These are phyloP conservation scores for Chrysomela aeneicollis DNA, from an alignment of 2,888 invertebrate species.

Conservation along the genomic window DNA sequence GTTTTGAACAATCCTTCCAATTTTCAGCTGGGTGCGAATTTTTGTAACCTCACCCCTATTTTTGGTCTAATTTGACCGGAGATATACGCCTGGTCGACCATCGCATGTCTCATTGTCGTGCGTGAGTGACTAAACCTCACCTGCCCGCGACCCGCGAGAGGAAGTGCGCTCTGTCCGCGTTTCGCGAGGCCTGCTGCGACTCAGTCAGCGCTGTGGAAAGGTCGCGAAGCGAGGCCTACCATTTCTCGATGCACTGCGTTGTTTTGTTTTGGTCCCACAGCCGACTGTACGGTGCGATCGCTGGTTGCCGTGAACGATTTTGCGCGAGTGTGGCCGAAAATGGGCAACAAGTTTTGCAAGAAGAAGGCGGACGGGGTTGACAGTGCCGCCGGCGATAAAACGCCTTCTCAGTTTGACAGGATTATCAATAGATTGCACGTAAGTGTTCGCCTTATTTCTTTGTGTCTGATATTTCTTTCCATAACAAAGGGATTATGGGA, in stretches of 20 bases:
- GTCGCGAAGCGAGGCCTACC: slow-evolving; percentile 32
- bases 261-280: slow-evolving; percentile 36
- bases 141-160: slow-evolving; percentile 29
- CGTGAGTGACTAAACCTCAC: slow-evolving; percentile 41
- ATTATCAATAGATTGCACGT: slow-evolving; percentile 58
- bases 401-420: slow-evolving; percentile 53
- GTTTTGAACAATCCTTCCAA: too few species aligned
- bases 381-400: slow-evolving; percentile 45
- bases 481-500: too few species aligned
- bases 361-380: slow-evolving; percentile 54
- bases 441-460: slow-evolving; percentile 40
- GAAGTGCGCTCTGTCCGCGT: slow-evolving; percentile 18
- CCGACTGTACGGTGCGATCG: slow-evolving; percentile 5
- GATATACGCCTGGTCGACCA: too few species aligned
- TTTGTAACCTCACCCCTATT: too few species aligned
- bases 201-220: slow-evolving; percentile 31
- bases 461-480: not conserved
- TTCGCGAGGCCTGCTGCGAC: slow-evolving; percentile 17
- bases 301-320: slow-evolving; percentile 6
- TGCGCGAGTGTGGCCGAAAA: slow-evolving; percentile 36
- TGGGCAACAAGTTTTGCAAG: slow-evolving; percentile 60
- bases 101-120: slow-evolving; percentile 19
- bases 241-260: slow-evolving; percentile 21
- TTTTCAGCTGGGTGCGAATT: too few species aligned
- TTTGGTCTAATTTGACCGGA: too few species aligned